Evolutionary conservation across 2,797 vertebrate species (phyloP), one percentile per base, ranked within the genome.

Genomic region (Podarcis lilfordi): DNA sequence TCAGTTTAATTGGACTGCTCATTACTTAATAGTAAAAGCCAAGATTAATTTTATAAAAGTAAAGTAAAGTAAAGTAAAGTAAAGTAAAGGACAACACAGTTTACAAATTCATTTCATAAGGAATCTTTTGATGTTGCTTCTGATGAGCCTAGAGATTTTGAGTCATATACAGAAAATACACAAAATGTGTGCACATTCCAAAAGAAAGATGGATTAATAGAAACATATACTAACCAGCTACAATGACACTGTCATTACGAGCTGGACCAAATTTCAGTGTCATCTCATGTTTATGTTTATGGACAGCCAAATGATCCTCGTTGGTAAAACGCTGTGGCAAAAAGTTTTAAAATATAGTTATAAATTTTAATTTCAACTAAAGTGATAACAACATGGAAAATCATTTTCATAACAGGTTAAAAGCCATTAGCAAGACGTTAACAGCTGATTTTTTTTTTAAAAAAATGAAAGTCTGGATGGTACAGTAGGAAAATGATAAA

Each of bases 221-320:
- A 96, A 84, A 91, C 84, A 93, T 92, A 91, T 87, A 97, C 97
- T 97, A 94, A 99, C 99, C 99, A 97, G 99, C 99, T 95, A 99
- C 98, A 93, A 99, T 98, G 97, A 98, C 98, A 96, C 98, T 98
- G 93, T 99, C 99, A 96, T 98, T 99, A 96, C 98, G 98, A 96
- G 99, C 98, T 86, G 99, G 99, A 95, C 99, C 99, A 97, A 99
- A 99, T 98, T 99, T 99, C 94, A 99, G 97, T 96, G 99, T 99
- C 99, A 99, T 99, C 99, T 99, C 99, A 98, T 99, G 99, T 97
- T 99, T 99, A 97, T 99, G 99, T 96, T 99, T 99, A 97, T 99
- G 99, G 96, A 99, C 99, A 95, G 99, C 99, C 98, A 99, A 98
- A 97, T 99, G 99, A 97, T 99, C 99, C 97, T 99, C 99, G 97